Percentiles rank a stretch among this genome's conserved stretches.
phyloP scores from a whole-genome alignment of 2,797 vertebrate species.

The Geotrypetes seraphini region DNA sequence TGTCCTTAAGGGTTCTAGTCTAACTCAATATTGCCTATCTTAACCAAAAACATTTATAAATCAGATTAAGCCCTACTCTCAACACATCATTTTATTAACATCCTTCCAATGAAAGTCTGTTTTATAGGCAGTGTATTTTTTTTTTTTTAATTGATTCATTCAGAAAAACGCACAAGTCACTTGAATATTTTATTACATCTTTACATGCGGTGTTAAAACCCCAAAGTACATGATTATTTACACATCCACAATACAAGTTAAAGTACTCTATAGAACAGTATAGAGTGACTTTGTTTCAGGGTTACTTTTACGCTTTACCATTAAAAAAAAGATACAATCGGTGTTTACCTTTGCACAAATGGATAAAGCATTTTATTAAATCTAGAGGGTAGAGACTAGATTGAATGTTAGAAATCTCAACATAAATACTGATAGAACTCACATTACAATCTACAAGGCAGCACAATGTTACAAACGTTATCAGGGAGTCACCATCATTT shows the following conservation, averaged over 20 bases:
- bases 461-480: slow-evolving; percentile 79
- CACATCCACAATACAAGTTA: slow-evolving; percentile 98
- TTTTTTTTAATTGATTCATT: too few relatives aligned
- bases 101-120: too few relatives aligned
- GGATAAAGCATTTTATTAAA: slow-evolving; percentile 75
- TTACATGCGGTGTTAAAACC: slow-evolving; percentile 99
- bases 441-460: slow-evolving; percentile 96
- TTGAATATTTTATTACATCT: slow-evolving; percentile 97
- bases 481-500: slow-evolving; percentile 59
- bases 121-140: too few relatives aligned
- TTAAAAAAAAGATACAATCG: slow-evolving; percentile 86
- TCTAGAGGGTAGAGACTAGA: slow-evolving; percentile 84
- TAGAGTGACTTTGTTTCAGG: slow-evolving; percentile 77
- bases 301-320: slow-evolving; percentile 82
- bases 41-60: too few relatives aligned
- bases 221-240: slow-evolving; percentile 92
- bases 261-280: slow-evolving; percentile 87
- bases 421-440: slow-evolving; percentile 79
- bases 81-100: too few relatives aligned
- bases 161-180: too few relatives aligned
- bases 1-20: too few relatives aligned
- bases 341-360: slow-evolving; percentile 81
- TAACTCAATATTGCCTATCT: too few relatives aligned
- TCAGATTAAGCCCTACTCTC: too few relatives aligned
- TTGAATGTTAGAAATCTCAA: slow-evolving; percentile 83